Conservation (phyloP, 2,113 vertebrate genomes). For the Alces alces region DNA sequence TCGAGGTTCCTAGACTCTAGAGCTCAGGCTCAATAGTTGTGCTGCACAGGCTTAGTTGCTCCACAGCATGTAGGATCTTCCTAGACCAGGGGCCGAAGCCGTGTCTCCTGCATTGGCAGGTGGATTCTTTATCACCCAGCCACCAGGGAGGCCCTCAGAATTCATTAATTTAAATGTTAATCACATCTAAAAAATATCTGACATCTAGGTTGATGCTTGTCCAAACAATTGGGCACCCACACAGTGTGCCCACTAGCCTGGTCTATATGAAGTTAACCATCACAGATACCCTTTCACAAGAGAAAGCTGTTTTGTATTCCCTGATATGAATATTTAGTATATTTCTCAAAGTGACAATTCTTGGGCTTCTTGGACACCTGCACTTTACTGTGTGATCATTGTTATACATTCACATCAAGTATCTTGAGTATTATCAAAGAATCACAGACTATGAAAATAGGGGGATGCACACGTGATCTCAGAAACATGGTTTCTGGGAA, state of each 20-base stretch:
- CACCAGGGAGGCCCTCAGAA: not conserved
- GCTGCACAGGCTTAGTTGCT: not conserved
- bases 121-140: not conserved
- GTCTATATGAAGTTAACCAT: not conserved
- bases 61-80: not conserved
- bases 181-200: not conserved
- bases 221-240: not conserved
- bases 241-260: not conserved
- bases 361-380: not conserved
- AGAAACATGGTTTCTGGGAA: not conserved
- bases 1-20: not conserved
- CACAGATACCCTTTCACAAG: not conserved
- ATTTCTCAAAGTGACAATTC: not conserved
- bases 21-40: not conserved
- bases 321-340: not conserved
- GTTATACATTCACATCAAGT: not conserved
- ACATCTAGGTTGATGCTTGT: not conserved
- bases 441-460: not conserved
- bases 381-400: not conserved
- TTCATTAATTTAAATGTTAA: not conserved
- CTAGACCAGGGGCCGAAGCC: not conserved
- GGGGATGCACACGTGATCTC: fast-evolving
- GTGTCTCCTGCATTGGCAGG: not conserved
- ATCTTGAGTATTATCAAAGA: not conserved
- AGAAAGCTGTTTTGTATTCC: not conserved